phyloP scores from a whole-genome alignment of 2,888 invertebrate species.

The Oscheius sp. region DNA sequence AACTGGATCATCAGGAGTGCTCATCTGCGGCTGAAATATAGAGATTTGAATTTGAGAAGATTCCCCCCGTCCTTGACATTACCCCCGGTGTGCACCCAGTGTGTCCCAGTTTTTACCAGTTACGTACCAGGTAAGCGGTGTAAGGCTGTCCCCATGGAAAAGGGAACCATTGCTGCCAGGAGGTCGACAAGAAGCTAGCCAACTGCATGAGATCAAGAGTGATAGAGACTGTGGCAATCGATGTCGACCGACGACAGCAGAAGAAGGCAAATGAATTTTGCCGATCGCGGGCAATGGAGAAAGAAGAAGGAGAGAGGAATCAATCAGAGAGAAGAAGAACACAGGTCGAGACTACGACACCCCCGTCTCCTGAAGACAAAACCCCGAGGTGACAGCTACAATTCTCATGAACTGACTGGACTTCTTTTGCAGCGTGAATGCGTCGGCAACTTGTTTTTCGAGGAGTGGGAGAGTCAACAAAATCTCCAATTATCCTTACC shows the following conservation, averaged over 20 bases:
- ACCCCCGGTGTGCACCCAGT: too few species aligned
- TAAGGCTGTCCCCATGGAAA: slow-evolving; percentile 1
- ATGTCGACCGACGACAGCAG: too few species aligned
- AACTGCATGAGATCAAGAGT: slow-evolving; percentile 7
- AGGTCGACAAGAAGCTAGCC: background rate
- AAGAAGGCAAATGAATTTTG: slow-evolving; percentile 19
- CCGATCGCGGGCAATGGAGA: slow-evolving; percentile 11
- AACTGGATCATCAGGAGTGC: slow-evolving; percentile 66
- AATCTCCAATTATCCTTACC: slow-evolving; percentile 31
- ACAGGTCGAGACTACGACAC: slow-evolving; percentile 24
- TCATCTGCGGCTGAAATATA: slow-evolving; percentile 63
- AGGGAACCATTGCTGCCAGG: slow-evolving; percentile 21
- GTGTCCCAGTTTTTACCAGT: background rate
- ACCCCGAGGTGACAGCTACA: background rate
- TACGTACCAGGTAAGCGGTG: background rate
- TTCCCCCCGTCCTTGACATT: background rate
- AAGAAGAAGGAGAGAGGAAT: slow-evolving; percentile 7
- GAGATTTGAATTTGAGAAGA: background rate
- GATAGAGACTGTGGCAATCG: background rate
- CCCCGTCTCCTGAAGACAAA: background rate
- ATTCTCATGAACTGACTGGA: too few species aligned
- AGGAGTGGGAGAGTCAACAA: too few species aligned
- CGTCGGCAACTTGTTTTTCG: too few species aligned
- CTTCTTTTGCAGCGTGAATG: too few species aligned
- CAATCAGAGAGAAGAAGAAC: slow-evolving; percentile 12